Base-by-base conservation (phyloP, 1,140 invertebrate genomes). In the Solenopsis fugax region DNA sequence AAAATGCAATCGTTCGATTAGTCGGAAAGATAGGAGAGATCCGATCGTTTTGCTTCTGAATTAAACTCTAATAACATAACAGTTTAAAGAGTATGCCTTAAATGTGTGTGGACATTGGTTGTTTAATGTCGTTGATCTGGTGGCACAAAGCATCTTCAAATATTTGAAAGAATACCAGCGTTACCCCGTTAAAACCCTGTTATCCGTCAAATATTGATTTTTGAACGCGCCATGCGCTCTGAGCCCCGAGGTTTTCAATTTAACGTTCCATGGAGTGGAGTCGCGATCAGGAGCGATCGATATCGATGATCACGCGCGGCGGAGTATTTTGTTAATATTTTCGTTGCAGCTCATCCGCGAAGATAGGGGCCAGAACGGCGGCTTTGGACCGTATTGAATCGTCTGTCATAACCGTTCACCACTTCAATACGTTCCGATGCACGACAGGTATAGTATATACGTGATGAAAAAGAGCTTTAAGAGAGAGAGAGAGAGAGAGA, bases 371-470 rank as follows among this genome's bases (percentile, higher is more conserved):
- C 12, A 10, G 29, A 62, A 67, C n/a, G 6, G 29, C 21, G 34
- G 52, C 73, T 86, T 80, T 50, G 67, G 50, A 50, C 18, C 37
- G 71, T 76, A 88, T 90, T 81, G 86, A 90, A 88, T 88, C 75
- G 60, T 85, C 86, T 88, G 89, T 90, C 89, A 85, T 76, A 89
- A 85, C 78, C 89, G 86, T 89, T 90, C 78, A 71, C 73, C 24
- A 69, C 73, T 85, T 80, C 88, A 75, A 89, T 80, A 87, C 85
- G 69, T 81, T 71, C 34, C 67, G 54, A 76, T 64, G 50, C 58
- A 52, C 81, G 88, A 87, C 56, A 76, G 52, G 50, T 67, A 75
- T 52, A 52, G 73, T 67, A 54, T 52, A 72, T 18, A 6, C 60
- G 16, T 71, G 73, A 67, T 71, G 67, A 87, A 90, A 90, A 82